Evolutionary conservation across 2,797 vertebrate species (phyloP), one percentile per base, ranked within the genome.

Genomic region (Octomys mimax): DNA sequence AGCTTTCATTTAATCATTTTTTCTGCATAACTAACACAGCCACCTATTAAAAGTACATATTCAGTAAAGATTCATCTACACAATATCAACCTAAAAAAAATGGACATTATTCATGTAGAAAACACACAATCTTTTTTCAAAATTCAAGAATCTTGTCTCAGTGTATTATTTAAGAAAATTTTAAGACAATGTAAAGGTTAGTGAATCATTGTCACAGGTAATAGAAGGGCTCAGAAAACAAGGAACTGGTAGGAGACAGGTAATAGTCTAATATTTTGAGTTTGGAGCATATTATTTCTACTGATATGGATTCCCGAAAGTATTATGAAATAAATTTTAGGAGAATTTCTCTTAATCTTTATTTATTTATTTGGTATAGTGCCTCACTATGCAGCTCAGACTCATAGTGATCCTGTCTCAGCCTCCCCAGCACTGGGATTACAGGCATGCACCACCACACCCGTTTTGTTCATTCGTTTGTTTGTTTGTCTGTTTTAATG

Each of bases 211-310:
- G 10, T 7, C 33, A 26, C n/a, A 57, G 14, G 49, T 82, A 62
- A 39, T 39, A n/a, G 42, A 86, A 64, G 19, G 42, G 70, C 22
- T 80, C 68, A 83, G 54, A 93, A 49, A 92, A 39, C 49, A 73
- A 87, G 24, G 19, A 81, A 49, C 11, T 73, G 13, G 22, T 6
- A 57, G 33, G 79, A 91, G n/a, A 91, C 10, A 77, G 18, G 10
- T 0, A 1, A n/a, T 6, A 77, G n/a, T n/a, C 22, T 52, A 52
- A 54, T 61, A 31, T 62, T 91, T 95, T 75, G 11, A 57, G 46
- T 91, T 92, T 93, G 68, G 5, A n/a, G 31, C 61, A 54, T 26
- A 68, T 89, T 94, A 61, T 93, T 62, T 57, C 10, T 39, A 79
- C 22, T 52, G 31, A n/a, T 57, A 39, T 36, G 46, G 31, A 93